phyloP scores from a whole-genome alignment of 2,888 invertebrate species.

The Octodonta nipae region DNA sequence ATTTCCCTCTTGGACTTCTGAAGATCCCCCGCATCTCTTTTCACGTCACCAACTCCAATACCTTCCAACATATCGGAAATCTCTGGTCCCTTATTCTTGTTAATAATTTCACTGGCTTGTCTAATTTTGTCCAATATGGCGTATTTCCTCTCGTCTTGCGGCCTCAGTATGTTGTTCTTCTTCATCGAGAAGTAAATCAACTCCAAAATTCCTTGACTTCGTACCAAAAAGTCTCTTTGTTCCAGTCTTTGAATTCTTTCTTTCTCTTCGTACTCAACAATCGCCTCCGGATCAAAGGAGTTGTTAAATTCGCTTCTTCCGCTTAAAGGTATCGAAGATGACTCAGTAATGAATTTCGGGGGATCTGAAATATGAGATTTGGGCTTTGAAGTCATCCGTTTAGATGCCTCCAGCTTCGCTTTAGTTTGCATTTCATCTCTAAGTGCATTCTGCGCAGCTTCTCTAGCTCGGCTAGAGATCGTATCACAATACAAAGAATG shows the following conservation, averaged over 20 bases:
- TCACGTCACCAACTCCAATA: conserved; percentile 15
- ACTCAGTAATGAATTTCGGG: conserved; percentile 5
- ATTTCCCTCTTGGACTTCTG: conserved; percentile 10
- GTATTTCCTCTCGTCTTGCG: conserved; percentile 53
- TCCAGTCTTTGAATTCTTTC: conserved; percentile 51
- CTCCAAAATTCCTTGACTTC: conserved; percentile 56
- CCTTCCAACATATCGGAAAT: conserved; percentile 32
- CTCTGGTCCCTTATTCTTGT: conserved; percentile 22
- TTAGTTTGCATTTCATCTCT: conserved; percentile 52
- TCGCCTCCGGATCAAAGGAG: conserved; percentile 49
- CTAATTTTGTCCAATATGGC: conserved; percentile 41
- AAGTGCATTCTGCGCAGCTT: conserved; percentile 57
- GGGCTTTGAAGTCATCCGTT: conserved; percentile 32
- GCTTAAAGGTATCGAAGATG: conserved; percentile 12
- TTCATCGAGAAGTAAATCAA: conserved; percentile 55
- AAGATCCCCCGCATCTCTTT: conserved; percentile 11
- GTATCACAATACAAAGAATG: conserved; percentile 63
- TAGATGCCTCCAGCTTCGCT: conserved; percentile 46
- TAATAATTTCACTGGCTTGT: conserved; percentile 19
- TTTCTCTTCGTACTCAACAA: conserved; percentile 58
- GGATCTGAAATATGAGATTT: conserved; percentile 8
- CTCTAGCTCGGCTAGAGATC: conserved; percentile 62
- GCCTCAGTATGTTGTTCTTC: conserved; percentile 50
- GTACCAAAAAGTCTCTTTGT: conserved; percentile 54
- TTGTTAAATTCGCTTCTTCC: conserved; percentile 18